Evolutionary conservation across 2,113 vertebrate species (phyloP).

Genomic region (Thamnophis sirtalis): DNA sequence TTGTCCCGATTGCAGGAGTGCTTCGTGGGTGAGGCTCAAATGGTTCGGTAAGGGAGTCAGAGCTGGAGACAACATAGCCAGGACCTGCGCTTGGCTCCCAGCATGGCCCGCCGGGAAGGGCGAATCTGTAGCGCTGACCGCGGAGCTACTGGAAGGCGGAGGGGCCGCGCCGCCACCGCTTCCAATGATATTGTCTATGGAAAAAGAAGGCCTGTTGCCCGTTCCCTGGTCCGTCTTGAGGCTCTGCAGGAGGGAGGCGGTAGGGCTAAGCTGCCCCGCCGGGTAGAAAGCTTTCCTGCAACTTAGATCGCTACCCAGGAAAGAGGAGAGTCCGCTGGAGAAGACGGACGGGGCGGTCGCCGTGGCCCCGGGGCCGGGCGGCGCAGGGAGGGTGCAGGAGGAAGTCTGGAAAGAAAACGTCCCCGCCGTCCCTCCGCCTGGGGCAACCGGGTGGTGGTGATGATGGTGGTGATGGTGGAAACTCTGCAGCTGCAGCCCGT

Average conservation of each 20-base stretch:
- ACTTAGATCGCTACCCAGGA: slow-evolving; percentile 81
- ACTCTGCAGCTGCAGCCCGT: slow-evolving; percentile 89
- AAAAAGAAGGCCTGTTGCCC: slow-evolving; percentile 86
- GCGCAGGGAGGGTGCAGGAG: slow-evolving; percentile 76
- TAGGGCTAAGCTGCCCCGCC: slow-evolving; percentile 69
- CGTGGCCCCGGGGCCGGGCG: slow-evolving; percentile 73
- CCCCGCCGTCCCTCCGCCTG: slow-evolving; percentile 43
- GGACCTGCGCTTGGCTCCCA: slow-evolving; percentile 84
- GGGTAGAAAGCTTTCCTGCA: slow-evolving; percentile 74
- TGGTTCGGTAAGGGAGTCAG: slow-evolving; percentile 85
- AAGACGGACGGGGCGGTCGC: slow-evolving; percentile 73
- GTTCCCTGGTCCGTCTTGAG: slow-evolving; percentile 81
- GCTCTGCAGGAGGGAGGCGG: slow-evolving; percentile 72
- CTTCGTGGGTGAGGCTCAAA: slow-evolving; percentile 83
- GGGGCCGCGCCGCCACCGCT: slow-evolving; percentile 59
- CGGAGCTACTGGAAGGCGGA: slow-evolving; percentile 60
- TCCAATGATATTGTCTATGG: slow-evolving; percentile 94
- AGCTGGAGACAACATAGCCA: slow-evolving; percentile 88
- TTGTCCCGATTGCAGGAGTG: slow-evolving; percentile 74
- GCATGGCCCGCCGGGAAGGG: slow-evolving; percentile 76
- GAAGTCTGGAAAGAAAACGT: slow-evolving; percentile 82
- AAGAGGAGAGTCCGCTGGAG: slow-evolving; percentile 76
- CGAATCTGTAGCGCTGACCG: slow-evolving; percentile 72
- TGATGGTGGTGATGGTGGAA: slow-evolving; percentile 67
- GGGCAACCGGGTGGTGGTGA: slow-evolving; percentile 23